Conservation (phyloP, 2,113 vertebrate species). For the Neotragus moschatus region DNA sequence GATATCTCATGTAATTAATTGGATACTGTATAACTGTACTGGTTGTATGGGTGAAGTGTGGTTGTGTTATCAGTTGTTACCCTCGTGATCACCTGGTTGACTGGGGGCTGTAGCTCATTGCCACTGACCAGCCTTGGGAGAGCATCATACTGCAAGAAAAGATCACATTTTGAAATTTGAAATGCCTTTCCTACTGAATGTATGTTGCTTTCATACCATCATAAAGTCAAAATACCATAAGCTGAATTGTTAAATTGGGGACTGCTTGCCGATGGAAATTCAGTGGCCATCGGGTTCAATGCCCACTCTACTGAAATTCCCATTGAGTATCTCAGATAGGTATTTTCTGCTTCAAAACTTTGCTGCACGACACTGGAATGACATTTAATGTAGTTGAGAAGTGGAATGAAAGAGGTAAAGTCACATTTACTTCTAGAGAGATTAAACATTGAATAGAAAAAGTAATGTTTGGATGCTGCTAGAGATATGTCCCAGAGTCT, state of each 20-base stretch:
- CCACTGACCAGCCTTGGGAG: too few species aligned
- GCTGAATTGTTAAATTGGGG: background rate
- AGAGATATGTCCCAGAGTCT: background rate
- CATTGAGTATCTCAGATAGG: background rate
- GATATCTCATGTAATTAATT: background rate
- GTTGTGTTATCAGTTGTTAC: background rate
- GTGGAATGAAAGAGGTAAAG: background rate
- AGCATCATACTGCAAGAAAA: background rate
- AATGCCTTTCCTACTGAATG: background rate
- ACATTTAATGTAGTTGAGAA: background rate
- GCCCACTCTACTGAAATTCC: background rate
- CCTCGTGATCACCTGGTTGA: background rate
- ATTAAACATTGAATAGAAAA: background rate
- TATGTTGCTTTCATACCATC: background rate
- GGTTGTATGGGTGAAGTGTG: background rate
- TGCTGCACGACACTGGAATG: background rate
- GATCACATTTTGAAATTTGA: background rate
- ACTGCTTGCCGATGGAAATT: background rate
- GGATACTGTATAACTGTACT: background rate
- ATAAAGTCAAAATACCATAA: background rate
- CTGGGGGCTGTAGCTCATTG: background rate
- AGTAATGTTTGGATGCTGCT: background rate
- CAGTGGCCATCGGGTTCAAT: background rate
- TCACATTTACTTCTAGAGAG: background rate
- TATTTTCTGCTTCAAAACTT: background rate